A percentile compares a stretch with the other conserved stretches of the same genome.
Conservation (phyloP, 2,888 invertebrate genomes). For the Achlya flavicornis region DNA sequence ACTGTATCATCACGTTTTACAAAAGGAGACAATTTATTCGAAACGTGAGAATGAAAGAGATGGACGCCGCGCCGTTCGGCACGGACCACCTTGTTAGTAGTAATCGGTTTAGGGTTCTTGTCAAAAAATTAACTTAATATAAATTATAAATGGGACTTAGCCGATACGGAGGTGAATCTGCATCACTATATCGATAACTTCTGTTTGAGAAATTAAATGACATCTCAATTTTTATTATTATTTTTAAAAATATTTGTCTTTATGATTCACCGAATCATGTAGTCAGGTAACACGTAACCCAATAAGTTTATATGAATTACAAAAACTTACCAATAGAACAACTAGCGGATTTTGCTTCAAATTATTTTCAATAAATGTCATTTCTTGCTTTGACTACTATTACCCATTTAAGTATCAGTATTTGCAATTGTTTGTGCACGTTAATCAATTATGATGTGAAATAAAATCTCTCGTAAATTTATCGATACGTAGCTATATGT, state of each 20-base stretch:
- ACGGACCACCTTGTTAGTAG: conserved; percentile 77
- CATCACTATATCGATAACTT: conserved; percentile 36
- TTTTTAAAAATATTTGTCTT: background rate
- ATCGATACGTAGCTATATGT: conserved; percentile 27
- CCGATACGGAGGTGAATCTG: conserved; percentile 25
- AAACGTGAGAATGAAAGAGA: conserved; percentile 55
- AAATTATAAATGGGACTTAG: conserved; percentile 60
- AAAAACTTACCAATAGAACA: too few species aligned
- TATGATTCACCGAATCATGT: too few species aligned
- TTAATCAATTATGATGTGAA: background rate
- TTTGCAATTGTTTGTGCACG: background rate
- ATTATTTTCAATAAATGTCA: too few species aligned
- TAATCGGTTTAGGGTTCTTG: conserved; percentile 75
- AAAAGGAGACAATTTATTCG: conserved; percentile 58
- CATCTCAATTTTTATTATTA: conserved; percentile 10
- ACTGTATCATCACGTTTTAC: conserved; percentile 62
- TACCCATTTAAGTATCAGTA: too few species aligned
- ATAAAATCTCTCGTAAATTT: conserved; percentile 2
- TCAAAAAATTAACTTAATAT: conserved; percentile 71
- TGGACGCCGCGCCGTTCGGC: conserved; percentile 34
- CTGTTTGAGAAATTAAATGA: conserved; percentile 9
- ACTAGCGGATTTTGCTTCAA: too few species aligned
- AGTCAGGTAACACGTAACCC: too few species aligned
- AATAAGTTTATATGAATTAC: too few species aligned
- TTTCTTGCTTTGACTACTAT: too few species aligned